These are phyloP conservation scores for Aphrophora alni DNA, from an alignment of 2,888 invertebrate genomes.

Conservation along the genomic window DNA sequence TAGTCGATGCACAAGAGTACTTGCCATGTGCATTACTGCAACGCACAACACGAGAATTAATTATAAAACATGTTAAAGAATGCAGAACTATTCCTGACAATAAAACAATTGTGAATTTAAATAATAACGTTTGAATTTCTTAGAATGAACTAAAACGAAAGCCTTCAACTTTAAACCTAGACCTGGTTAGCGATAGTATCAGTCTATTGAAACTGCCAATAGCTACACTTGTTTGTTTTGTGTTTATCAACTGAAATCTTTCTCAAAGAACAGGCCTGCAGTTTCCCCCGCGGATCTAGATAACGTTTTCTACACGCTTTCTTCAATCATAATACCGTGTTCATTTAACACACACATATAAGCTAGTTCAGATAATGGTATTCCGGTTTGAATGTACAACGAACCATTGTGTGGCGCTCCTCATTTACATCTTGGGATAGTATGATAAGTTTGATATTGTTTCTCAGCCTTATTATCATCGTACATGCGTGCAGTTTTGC, in stretches of 20 bases:
- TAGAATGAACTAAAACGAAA: not conserved
- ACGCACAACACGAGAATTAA: too few relatives aligned
- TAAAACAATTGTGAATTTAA: too few relatives aligned
- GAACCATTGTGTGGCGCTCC: conserved; percentile 2
- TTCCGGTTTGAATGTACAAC: conserved; percentile 13
- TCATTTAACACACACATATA: not conserved
- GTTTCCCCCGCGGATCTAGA: conserved; percentile 23
- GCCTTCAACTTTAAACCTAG: not conserved
- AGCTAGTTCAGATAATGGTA: not conserved
- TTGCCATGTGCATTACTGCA: too few relatives aligned
- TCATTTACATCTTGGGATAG: conserved; percentile 18
- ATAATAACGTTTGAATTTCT: too few relatives aligned
- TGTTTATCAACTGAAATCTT: conserved; percentile 16
- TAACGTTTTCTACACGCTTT: conserved; percentile 27
- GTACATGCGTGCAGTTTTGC: not conserved
- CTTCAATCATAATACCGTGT: conserved; percentile 31
- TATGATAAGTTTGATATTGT: conserved; percentile 25
- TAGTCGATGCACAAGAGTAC: too few relatives aligned
- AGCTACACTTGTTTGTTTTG: not conserved
- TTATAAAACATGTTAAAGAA: too few relatives aligned
- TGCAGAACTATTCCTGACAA: too few relatives aligned
- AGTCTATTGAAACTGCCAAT: conserved; percentile 26
- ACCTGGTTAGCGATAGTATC: conserved; percentile 12
- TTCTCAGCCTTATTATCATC: not conserved
- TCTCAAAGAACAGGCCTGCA: not conserved